phyloP scores from a whole-genome alignment of 2,797 vertebrate species.

The Lagorchestes hirsutus region DNA sequence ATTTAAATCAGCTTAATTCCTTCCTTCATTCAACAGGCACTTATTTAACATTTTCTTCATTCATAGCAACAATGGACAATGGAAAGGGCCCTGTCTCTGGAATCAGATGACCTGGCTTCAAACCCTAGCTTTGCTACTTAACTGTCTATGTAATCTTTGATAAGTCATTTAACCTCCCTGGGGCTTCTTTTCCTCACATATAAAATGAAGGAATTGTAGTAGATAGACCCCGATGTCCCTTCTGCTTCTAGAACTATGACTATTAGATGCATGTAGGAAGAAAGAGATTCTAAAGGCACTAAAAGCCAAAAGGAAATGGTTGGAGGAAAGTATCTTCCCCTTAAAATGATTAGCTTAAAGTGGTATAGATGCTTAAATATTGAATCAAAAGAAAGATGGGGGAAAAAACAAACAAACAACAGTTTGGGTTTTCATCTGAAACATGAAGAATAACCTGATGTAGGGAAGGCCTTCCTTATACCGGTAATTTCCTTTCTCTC shows the following conservation, averaged over 20 bases:
- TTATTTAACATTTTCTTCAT: not conserved
- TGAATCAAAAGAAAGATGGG: not conserved
- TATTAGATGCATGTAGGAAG: not conserved
- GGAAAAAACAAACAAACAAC: not conserved
- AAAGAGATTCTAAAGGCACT: not conserved
- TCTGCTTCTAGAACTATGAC: not conserved
- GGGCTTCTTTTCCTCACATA: not conserved
- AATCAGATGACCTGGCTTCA: not conserved
- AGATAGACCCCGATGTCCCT: not conserved
- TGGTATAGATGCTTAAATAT: not conserved
- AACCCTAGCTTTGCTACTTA: not conserved
- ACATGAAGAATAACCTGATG: not conserved
- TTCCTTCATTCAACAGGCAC: conserved; percentile 13
- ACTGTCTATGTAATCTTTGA: not conserved
- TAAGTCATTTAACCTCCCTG: not conserved
- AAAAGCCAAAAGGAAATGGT: not conserved
- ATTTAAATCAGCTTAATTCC: conserved; percentile 4
- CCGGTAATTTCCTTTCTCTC: not conserved
- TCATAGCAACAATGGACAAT: not conserved
- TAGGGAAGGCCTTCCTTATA: not conserved
- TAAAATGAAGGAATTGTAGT: not conserved
- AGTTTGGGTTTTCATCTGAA: not conserved
- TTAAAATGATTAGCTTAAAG: conserved; percentile 34
- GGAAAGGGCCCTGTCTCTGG: not conserved
- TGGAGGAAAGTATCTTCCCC: not conserved